phyloP scores from a whole-genome alignment of 2,888 invertebrate genomes.

The Uloborus plumipes region DNA sequence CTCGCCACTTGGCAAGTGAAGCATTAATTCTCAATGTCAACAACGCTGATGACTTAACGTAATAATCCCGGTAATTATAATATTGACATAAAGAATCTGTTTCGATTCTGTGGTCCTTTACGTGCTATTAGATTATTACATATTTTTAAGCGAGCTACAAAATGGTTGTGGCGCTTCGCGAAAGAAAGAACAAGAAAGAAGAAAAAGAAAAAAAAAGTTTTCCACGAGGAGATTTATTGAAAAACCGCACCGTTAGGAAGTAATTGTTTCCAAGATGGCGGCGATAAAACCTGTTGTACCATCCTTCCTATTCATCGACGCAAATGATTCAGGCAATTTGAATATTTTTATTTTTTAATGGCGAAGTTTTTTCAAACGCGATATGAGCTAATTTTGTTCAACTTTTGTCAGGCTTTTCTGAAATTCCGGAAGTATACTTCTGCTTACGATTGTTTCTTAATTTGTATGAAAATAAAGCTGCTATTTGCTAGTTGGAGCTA shows the following conservation, averaged over 20 bases:
- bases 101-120: conserved; percentile 55
- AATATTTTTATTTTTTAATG: no score
- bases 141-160: conserved; percentile 59
- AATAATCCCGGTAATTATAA: conserved; percentile 64
- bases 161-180: conserved; percentile 20
- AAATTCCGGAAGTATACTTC: no score
- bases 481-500: no score
- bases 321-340: no score
- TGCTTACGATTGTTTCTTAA: no score
- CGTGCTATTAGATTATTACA: conserved; percentile 63
- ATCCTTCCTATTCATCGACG: neutral
- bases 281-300: conserved; percentile 56
- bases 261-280: conserved; percentile 62
- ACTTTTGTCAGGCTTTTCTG: no score
- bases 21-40: conserved; percentile 64
- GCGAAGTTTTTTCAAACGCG: no score
- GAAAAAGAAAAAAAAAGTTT: conserved; percentile 18
- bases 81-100: conserved; percentile 65
- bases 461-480: no score
- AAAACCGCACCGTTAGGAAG: conserved; percentile 47
- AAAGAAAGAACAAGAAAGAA: neutral
- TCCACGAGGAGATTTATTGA: conserved; percentile 56
- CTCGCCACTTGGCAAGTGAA: conserved; percentile 46
- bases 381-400: no score
- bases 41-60: conserved; percentile 64